phyloP scores from a whole-genome alignment of 1,140 invertebrate genomes.

The Euborellia annulipes region DNA sequence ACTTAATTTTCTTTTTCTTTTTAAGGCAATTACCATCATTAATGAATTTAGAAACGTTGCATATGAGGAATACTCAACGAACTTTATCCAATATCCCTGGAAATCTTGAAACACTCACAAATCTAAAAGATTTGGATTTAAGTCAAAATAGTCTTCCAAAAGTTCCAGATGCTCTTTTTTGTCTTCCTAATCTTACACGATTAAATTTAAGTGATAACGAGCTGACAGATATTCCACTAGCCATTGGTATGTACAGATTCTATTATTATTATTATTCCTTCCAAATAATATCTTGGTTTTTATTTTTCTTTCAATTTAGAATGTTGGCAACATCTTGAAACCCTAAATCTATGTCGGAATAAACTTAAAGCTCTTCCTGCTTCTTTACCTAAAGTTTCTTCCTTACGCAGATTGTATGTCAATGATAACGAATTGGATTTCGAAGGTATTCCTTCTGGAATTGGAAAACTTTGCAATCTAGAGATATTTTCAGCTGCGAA shows the following conservation, averaged over 20 bases:
- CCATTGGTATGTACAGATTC: constrained; percentile 44
- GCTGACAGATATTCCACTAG: constrained; percentile 68
- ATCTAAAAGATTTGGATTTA: constrained; percentile 82
- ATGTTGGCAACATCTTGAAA: constrained; percentile 85
- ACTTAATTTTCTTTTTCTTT: constrained; percentile 5
- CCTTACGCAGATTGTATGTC: constrained; percentile 73
- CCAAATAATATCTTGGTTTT: too few species aligned
- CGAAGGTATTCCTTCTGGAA: constrained; percentile 93
- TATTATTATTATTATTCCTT: too few species aligned
- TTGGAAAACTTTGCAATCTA: constrained; percentile 84
- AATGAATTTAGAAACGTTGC: constrained; percentile 73
- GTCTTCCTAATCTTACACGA: constrained; percentile 67
- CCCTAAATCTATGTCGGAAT: constrained; percentile 88
- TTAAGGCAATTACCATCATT: constrained; percentile 79
- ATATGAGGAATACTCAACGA: constrained; percentile 88
- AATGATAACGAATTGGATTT: constrained; percentile 94
- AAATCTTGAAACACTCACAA: constrained; percentile 71
- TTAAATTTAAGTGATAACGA: constrained; percentile 90
- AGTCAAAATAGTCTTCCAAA: constrained; percentile 80
- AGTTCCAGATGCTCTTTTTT: constrained; percentile 90
- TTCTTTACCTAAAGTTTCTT: constrained; percentile 73
- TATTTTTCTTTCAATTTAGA: too few species aligned
- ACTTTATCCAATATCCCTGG: constrained; percentile 83
- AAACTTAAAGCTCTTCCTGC: constrained; percentile 68
- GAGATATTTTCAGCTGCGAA: constrained; percentile 94